phyloP scores from a whole-genome alignment of 2,888 invertebrate genomes.

The Agrochola circellaris region DNA sequence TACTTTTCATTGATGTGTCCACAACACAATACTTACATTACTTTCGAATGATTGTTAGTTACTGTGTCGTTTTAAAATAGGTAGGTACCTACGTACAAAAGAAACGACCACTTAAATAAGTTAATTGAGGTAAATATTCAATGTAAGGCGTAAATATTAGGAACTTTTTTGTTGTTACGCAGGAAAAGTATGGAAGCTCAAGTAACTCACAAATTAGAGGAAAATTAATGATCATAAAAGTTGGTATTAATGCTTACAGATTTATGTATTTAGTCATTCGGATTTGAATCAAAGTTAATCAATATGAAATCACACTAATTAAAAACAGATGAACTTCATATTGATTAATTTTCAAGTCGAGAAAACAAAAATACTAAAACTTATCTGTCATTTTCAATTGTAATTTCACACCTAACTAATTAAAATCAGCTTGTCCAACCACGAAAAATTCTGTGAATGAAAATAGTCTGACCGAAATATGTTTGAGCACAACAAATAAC shows the following conservation, averaged over 20 bases:
- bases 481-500: constrained; percentile 53
- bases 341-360: background rate
- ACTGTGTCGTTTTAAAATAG: background rate
- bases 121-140: constrained; percentile 9
- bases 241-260: background rate
- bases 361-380: background rate
- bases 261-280: background rate
- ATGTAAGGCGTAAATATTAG: background rate
- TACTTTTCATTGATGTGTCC: constrained; percentile 24
- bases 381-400: constrained; percentile 18
- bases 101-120: background rate
- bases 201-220: no score
- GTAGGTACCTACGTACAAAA: background rate
- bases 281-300: background rate
- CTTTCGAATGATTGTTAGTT: constrained; percentile 1
- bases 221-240: background rate
- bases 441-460: constrained; percentile 33
- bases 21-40: constrained; percentile 20
- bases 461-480: constrained; percentile 38
- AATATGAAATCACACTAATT: constrained; percentile 9
- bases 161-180: background rate
- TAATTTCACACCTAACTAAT: constrained; percentile 37
- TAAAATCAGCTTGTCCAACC: constrained; percentile 15
- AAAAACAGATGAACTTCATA: background rate
- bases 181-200: background rate